Evolutionary conservation across 2,797 vertebrate genomes (phyloP), one percentile per base, ranked within the genome.

Genomic region (Acanthiza pusilla): DNA sequence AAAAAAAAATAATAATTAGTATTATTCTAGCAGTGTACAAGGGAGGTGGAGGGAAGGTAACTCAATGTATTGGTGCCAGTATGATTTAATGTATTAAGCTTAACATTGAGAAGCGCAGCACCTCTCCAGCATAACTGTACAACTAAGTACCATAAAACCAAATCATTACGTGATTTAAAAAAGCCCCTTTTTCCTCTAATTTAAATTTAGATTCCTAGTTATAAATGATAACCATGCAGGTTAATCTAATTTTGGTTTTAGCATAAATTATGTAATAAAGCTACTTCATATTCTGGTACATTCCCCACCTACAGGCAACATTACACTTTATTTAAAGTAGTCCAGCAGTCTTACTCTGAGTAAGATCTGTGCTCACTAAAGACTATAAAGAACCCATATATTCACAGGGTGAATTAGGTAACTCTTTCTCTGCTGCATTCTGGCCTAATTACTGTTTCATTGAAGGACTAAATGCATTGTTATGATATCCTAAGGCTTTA

Each of bases 271-370:
- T 77, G 40, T 47, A 75, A 47, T 77, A 61, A 57, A 61, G 17
- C 29, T 83, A 34, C 55, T 86, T 87, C 18, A 51, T 96, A 94
- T 95, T 86, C 89, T 91, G 71, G 51, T 89, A 54, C 29, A 81
- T 89, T 94, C 73, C 72, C 61, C 48, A 87, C 85, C 48, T 96
- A 77, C 68, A 93, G 82, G 34, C 76, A 96, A 15, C 36, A 20
- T 79, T 54, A 55, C 63, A 62, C 51, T 88, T 63, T 20, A 43
- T 63, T 71, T 53, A 68, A 89, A 91, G 60, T 62, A 71, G 53
- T 67, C 38, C 25, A 68, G 25, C 54, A 74, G 11, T 71, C 38
- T 58, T 60, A 22, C 20, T 79, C 54, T 42, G 14, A 17, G 27
- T 51, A 14, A 48, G 34, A 21, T 73, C 67, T 79, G 4, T 57